Percentiles rank a stretch among this genome's conserved stretches.
These are phyloP conservation scores for Tinamus major DNA, from an alignment of 2,797 vertebrate genomes.

Conservation along the genomic window DNA sequence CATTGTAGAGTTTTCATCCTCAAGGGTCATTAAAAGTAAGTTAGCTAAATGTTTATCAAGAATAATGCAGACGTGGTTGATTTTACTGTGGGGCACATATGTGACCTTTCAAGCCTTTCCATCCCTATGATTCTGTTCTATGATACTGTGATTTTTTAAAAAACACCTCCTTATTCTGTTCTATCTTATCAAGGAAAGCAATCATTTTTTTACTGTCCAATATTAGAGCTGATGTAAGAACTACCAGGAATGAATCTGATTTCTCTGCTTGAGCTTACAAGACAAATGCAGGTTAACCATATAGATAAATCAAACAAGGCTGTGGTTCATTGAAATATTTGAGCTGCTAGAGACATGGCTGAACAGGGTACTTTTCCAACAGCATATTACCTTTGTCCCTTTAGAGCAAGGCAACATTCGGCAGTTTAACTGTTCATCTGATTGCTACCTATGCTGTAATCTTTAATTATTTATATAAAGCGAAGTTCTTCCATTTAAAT, in stretches of 20 bases:
- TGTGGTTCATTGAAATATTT: neutral
- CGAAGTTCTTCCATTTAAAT: neutral
- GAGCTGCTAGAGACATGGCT: neutral
- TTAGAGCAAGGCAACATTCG: neutral
- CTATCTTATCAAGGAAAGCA: neutral
- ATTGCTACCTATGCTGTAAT: neutral
- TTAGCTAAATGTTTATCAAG: neutral
- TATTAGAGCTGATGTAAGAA: neutral
- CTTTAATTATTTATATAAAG: neutral
- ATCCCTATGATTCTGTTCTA: neutral
- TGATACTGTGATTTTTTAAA: conserved; percentile 1
- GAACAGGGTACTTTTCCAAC: neutral
- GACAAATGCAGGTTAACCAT: neutral
- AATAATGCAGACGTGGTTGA: neutral
- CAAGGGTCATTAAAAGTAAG: neutral
- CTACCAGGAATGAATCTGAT: neutral
- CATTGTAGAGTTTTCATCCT: neutral
- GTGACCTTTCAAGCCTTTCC: neutral
- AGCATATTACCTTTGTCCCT: neutral
- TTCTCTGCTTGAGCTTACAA: neutral
- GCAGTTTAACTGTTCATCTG: neutral
- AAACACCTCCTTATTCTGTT: neutral
- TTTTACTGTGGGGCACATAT: neutral
- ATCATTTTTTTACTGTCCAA: neutral
- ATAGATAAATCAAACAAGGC: neutral